phyloP scores from a whole-genome alignment of 2,113 vertebrate genomes.

The Microcebus griseorufus region DNA sequence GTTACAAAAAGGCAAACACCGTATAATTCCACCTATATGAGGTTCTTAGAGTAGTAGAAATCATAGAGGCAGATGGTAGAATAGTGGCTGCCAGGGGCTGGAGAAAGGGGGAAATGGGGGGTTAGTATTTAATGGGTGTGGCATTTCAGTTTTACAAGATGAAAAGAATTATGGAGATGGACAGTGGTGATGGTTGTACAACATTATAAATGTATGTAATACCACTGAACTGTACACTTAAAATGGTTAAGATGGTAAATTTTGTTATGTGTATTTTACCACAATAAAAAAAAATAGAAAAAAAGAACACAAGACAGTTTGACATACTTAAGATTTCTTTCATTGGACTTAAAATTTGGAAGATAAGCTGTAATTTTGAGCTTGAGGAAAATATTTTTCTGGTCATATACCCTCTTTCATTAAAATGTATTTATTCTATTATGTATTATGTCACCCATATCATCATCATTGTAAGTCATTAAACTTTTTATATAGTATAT shows the following conservation, averaged over 20 bases:
- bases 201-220: background rate
- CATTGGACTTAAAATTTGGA: constrained; percentile 4
- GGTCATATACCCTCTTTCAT: background rate
- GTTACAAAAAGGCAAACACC: background rate
- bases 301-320: background rate
- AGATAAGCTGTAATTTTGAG: background rate
- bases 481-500: background rate
- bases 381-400: background rate
- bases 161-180: background rate
- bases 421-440: background rate
- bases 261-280: background rate
- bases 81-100: background rate
- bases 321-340: background rate
- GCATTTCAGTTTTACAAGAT: background rate
- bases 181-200: background rate
- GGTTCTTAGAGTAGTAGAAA: background rate
- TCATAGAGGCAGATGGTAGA: background rate
- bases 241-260: background rate
- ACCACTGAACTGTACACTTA: background rate
- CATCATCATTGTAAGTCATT: background rate
- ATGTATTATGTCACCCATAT: background rate
- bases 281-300: background rate
- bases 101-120: background rate
- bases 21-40: background rate
- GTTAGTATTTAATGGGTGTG: background rate